phyloP scores from a whole-genome alignment of 2,888 invertebrate genomes.

The Lacanobia wlatinum region DNA sequence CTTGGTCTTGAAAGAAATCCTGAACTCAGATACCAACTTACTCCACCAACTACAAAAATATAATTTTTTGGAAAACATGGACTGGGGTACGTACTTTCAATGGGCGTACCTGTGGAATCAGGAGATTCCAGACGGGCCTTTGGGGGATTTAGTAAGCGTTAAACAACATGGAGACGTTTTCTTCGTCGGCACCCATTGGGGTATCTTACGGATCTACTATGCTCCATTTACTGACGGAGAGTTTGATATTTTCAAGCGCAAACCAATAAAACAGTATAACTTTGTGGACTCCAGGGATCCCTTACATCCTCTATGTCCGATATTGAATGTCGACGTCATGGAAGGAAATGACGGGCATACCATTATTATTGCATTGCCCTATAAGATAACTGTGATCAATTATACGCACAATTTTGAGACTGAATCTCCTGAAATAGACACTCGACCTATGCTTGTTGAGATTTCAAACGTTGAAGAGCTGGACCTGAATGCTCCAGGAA shows the following conservation, averaged over 20 bases:
- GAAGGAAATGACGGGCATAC: conserved; percentile 1
- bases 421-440: background rate
- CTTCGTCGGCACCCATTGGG: conserved; percentile 6
- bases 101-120: conserved; percentile 77
- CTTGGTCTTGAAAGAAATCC: conserved; percentile 48
- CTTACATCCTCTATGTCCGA: background rate
- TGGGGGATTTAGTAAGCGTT: conserved; percentile 72
- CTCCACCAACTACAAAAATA: conserved; percentile 70
- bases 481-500: background rate
- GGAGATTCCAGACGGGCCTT: conserved; percentile 71
- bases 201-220: conserved; percentile 9
- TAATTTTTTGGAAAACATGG: conserved; percentile 78
- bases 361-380: conserved; percentile 16
- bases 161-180: conserved; percentile 49
- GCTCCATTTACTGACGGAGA: background rate
- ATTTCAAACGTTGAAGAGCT: background rate
- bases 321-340: conserved; percentile 21
- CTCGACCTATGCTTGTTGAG: background rate
- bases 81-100: conserved; percentile 79
- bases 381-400: conserved; percentile 10
- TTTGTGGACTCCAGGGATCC: background rate
- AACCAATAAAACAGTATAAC: conserved; percentile 6
- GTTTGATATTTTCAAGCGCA: background rate
- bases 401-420: conserved; percentile 5
- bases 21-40: conserved; percentile 69